Evolutionary conservation across 2,113 vertebrate species (phyloP), one percentile per base, ranked within the genome.

Genomic region (Morone saxatilis): DNA sequence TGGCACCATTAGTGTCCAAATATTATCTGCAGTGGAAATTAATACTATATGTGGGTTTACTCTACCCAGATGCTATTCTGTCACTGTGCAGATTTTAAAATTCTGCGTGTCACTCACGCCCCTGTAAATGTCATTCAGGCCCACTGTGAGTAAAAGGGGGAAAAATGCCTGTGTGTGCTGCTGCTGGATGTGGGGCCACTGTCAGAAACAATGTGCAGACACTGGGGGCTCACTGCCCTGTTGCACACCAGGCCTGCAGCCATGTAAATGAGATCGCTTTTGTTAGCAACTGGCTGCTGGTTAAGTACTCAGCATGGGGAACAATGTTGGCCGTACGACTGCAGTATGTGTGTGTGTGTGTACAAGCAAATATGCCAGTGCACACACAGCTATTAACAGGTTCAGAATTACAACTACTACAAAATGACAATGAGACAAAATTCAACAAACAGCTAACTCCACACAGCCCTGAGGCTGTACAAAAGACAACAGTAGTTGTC

Each of bases 211-310:
- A 74, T 71, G 74, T 61, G 74, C 63, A 25, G 51, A 59, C 67
- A 53, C 71, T 43, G 7, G 61, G 82, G 67, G 71, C 48, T 75
- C 48, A 10, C 36, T 63, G 41, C 19, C 53, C 73, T 76, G 48
- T 60, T 87, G 38, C 31, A 68, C 54, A 60, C 20, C 25, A 3
- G 50, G 53, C 54, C 84, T 79, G 59, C 25, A 87, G 81, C 70
- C 69, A 54, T 80, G 66, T 78, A 70, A 88, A 81, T 56, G 22
- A 83, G 62, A 71, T 12, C 51, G n/a, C 48, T 73, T 78, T 92
- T 89, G 86, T 87, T 71, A 76, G 61, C 47, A 79, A 66, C 74
- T 60, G 53, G 41, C 78, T 82, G 53, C 70, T 71, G 71, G 59
- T 51, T 74, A 66, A 71, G 60, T 59, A 76, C 77, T 86, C 77